Conservation (phyloP, 2,113 vertebrate genomes). For the Tychaedon coryphoeus region DNA sequence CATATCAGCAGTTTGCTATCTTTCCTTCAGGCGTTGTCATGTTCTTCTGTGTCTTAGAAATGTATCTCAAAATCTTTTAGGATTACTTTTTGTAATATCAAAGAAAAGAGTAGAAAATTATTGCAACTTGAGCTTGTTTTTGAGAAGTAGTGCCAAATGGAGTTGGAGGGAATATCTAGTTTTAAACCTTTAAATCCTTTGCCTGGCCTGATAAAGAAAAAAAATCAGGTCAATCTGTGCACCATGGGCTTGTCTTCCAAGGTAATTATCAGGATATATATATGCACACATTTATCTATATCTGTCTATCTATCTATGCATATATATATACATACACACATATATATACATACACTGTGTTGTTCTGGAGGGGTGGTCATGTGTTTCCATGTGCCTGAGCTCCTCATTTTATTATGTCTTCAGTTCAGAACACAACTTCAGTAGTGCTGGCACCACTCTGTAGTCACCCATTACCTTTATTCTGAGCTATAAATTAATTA, state of each 20-base stretch:
- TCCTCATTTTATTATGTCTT: not conserved
- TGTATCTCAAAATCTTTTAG: not conserved
- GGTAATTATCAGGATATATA: not conserved
- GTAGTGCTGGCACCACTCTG: not conserved
- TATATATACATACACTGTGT: accelerated
- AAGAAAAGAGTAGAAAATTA: not conserved
- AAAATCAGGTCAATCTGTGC: not conserved
- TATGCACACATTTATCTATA: not conserved
- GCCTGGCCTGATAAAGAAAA: not conserved
- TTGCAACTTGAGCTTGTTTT: not conserved
- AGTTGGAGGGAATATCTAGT: not conserved
- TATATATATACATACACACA: accelerated
- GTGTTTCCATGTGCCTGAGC: not conserved
- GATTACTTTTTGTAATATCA: not conserved
- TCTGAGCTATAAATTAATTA: not conserved
- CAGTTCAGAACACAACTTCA: not conserved
- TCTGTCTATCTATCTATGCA: not conserved
- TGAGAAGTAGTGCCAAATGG: not conserved
- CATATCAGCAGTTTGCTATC: not conserved
- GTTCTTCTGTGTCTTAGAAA: not conserved
- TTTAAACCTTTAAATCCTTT: not conserved
- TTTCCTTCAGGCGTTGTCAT: not conserved
- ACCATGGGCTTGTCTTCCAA: not conserved
- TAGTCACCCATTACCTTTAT: not conserved
- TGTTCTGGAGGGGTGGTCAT: not conserved